Conservation (phyloP, 1,140 invertebrate genomes). For the Aphelenchoides avenae region DNA sequence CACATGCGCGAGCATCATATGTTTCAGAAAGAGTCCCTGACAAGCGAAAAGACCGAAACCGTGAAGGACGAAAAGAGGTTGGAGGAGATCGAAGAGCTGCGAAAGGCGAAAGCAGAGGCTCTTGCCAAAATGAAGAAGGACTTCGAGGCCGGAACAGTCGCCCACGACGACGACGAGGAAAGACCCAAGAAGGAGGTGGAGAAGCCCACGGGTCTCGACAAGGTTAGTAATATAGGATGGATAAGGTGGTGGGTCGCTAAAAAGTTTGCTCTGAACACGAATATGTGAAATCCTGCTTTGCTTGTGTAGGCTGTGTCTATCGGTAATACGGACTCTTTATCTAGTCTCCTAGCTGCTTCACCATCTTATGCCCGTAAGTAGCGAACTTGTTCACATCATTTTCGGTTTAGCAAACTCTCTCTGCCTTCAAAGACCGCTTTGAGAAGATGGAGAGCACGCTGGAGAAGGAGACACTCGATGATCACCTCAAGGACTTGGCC, state of each 20-base stretch:
- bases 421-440: constrained; percentile 38
- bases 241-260: too few species aligned
- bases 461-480: constrained; percentile 17
- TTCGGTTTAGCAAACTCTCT: constrained; percentile 41
- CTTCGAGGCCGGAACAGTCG: constrained; percentile 45
- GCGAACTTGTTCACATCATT: too few species aligned
- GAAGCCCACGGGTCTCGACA: constrained; percentile 42
- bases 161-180: constrained; percentile 23
- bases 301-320: too few species aligned
- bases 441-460: constrained; percentile 32
- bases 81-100: constrained; percentile 45
- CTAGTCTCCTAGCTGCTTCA: too few species aligned
- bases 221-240: constrained; percentile 21
- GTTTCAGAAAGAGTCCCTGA: constrained; percentile 51
- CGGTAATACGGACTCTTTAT: too few species aligned
- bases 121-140: constrained; percentile 48
- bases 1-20: background rate
- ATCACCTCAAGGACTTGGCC: constrained; percentile 9
- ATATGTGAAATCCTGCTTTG: too few species aligned
- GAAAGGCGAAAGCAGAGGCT: constrained; percentile 42
- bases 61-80: constrained; percentile 46
- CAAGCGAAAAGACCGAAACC: constrained; percentile 20
- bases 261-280: too few species aligned
- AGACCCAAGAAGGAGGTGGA: constrained; percentile 24
- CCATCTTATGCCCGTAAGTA: too few species aligned